A percentile compares a stretch with the other conserved stretches of the same genome.
These are phyloP conservation scores for Trachythela sp. DNA, from an alignment of 64 coral and sea anemone genomes.

Conservation along the genomic window DNA sequence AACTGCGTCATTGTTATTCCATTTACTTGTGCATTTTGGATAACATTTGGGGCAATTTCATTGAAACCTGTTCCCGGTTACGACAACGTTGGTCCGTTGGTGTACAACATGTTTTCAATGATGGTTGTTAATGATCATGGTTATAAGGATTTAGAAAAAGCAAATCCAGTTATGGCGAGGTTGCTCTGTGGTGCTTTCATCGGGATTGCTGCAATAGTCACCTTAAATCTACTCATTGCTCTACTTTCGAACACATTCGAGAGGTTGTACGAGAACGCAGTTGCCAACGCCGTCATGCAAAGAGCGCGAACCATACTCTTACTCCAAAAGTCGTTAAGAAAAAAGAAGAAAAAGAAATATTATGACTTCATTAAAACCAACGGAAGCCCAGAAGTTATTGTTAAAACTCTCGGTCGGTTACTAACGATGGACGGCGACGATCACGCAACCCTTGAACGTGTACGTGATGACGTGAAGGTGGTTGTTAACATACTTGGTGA, in stretches of 20 bases:
- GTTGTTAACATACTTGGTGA: constrained; percentile 10
- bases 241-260: constrained; percentile 6
- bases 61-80: not conserved
- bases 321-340: constrained; percentile 2
- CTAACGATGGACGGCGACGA: not conserved
- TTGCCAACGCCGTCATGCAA: constrained; percentile 9
- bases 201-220: not conserved
- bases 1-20: not conserved
- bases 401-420: not conserved
- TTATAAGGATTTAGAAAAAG: not conserved
- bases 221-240: constrained; percentile 5
- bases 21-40: constrained; percentile 22
- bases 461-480: not conserved
- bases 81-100: not conserved
- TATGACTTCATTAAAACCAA: constrained; percentile 2
- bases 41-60: constrained; percentile 19
- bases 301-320: not conserved
- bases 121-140: not conserved
- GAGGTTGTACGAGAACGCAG: constrained; percentile 1
- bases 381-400: constrained; percentile 10
- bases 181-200: not conserved
- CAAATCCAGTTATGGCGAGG: constrained; percentile 4
- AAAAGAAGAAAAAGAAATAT: constrained; percentile 1
- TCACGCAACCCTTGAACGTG: not conserved
- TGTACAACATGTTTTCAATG: constrained; percentile 13